Conservation (phyloP, 2,797 vertebrate genomes). For the Channa striata region DNA sequence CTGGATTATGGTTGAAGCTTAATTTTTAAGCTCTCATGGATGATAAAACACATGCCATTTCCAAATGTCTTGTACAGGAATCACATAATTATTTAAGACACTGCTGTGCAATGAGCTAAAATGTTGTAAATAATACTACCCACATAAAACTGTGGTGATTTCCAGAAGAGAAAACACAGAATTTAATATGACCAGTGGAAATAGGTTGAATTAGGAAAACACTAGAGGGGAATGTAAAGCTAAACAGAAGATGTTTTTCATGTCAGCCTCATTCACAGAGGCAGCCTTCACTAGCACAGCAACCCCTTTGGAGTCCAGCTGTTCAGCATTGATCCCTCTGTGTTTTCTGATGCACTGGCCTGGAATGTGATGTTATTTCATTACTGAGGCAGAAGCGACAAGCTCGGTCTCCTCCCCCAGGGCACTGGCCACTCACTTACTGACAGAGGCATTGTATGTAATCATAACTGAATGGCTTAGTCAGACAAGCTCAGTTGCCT, state of each 20-base stretch:
- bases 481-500: conserved; percentile 64
- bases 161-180: neutral
- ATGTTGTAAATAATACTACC: conserved; percentile 35
- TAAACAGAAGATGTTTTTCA: conserved; percentile 46
- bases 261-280: conserved; percentile 48
- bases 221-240: conserved; percentile 43
- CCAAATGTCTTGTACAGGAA: conserved; percentile 61
- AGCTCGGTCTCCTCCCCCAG: conserved; percentile 75
- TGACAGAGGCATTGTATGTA: conserved; percentile 74
- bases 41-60: conserved; percentile 79
- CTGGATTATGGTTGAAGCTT: conserved; percentile 77
- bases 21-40: conserved; percentile 78
- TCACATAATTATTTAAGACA: conserved; percentile 63
- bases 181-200: neutral
- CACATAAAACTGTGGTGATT: conserved; percentile 3
- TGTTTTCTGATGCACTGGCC: conserved; percentile 85
- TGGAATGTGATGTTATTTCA: conserved; percentile 85
- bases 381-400: conserved; percentile 82
- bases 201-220: conserved; percentile 32
- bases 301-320: conserved; percentile 80
- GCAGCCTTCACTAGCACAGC: conserved; percentile 54
- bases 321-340: conserved; percentile 88
- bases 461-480: conserved; percentile 61
- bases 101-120: conserved; percentile 23
- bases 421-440: conserved; percentile 79